Base-by-base conservation (phyloP, 1,140 invertebrate genomes). In the Ctenoplectra terminalis region DNA sequence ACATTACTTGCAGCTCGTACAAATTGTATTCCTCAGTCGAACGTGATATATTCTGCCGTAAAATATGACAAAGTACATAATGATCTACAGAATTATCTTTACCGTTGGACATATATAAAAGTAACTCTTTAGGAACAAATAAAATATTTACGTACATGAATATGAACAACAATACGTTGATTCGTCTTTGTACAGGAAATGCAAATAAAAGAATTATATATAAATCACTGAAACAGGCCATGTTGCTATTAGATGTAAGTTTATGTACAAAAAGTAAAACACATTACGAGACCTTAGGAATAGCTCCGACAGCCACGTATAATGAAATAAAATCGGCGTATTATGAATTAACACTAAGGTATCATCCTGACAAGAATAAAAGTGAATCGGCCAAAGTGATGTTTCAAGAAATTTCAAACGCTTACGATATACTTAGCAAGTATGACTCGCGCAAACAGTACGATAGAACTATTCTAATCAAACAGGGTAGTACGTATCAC, bases 391-490 rank as follows among this genome's bases (percentile, higher is more conserved):
- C 96, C 5, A 95, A 95, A 31, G 92, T 94, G 70, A 97, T 96
- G 87, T 99, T 99, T 93, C 95, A 96, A 82, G 94, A 96, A 85
- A 96, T 99, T 26, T 95, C 95, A 4, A 95, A 96, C 83, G 98
- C 98, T 0, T 99, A 99, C 92, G 96, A 98, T 94, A 94, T 98
- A 8, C 92, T 99, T 50, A 96, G 97, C 58, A 98, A 97, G 94
- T 93, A 96, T 56, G 93, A 95, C 46, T 89, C 95, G 50, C 95
- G 97, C 74, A 96, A 95, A 91, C 89, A 96, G 80, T 99, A 99
- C 94, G 98, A 99, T 89, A 67, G 34, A 46, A 61, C 2, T 74
- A 66, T 82, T 26, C n/a, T 4, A 81, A 3, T 85, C 88, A 58
- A 43, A 26, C 17, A 26, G 13, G 13, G 6, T 20, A 17, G 26